Conservation (phyloP, 53 echinoderm and acorn worm species). For the Henricia sp. region DNA sequence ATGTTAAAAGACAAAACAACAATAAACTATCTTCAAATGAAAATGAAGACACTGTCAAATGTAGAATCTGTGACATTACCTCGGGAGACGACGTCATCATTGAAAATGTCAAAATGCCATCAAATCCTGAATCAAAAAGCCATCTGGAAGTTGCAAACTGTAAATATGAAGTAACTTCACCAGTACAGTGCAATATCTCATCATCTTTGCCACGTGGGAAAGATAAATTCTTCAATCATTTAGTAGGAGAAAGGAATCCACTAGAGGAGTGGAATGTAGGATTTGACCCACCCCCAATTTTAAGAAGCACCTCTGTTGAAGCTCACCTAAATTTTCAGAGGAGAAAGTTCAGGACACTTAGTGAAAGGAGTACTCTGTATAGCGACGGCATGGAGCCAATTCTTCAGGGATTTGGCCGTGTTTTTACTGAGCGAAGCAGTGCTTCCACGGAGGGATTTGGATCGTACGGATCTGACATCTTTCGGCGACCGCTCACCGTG, state of each 20-base stretch:
- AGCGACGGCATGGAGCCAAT: slow-evolving; percentile 52
- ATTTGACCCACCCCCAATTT: slow-evolving; percentile 26
- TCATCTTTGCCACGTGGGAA: too few species aligned
- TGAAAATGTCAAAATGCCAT: neutral
- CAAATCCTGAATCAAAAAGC: neutral
- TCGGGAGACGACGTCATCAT: neutral
- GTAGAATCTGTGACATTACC: neutral
- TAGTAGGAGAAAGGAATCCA: neutral
- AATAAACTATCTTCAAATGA: neutral
- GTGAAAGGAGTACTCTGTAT: slow-evolving; percentile 41
- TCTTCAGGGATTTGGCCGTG: slow-evolving; percentile 15
- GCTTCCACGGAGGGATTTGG: slow-evolving; percentile 45
- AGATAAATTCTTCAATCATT: neutral
- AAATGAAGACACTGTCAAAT: neutral
- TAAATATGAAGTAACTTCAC: neutral
- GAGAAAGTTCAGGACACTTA: slow-evolving; percentile 36
- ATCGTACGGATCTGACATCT: slow-evolving; percentile 18
- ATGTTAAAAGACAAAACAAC: neutral
- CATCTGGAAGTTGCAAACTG: neutral
- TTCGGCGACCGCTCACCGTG: slow-evolving; percentile 32
- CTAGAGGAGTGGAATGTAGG: slow-evolving; percentile 31
- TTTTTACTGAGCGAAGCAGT: slow-evolving; percentile 29
- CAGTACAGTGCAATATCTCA: neutral
- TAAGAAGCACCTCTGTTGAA: slow-evolving; percentile 38
- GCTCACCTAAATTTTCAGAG: slow-evolving; percentile 33